phyloP scores from a whole-genome alignment of 2,888 invertebrate genomes.

The Deroplatys truncata region DNA sequence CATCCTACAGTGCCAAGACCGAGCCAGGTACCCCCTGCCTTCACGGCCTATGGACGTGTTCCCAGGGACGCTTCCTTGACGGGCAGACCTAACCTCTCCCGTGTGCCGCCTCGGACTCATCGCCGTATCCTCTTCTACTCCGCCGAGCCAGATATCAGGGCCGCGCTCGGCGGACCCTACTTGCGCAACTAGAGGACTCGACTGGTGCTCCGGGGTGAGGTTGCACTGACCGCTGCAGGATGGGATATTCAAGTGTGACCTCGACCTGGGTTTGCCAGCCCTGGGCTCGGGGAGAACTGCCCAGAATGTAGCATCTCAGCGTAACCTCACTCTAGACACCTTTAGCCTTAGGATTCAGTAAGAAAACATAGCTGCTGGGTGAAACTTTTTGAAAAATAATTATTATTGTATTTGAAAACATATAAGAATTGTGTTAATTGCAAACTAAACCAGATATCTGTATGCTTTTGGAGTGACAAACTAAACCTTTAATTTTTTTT shows the following conservation, averaged over 20 bases:
- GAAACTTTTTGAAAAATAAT: not conserved
- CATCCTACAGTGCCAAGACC: slow-evolving; percentile 83
- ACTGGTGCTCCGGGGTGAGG: slow-evolving; percentile 43
- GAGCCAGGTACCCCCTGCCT: slow-evolving; percentile 77
- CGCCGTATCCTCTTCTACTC: slow-evolving; percentile 56
- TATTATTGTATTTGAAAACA: not conserved
- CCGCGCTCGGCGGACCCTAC: slow-evolving; percentile 36
- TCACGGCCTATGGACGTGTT: slow-evolving; percentile 75
- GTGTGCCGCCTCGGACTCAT: slow-evolving; percentile 52
- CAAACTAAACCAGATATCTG: not conserved
- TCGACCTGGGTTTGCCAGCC: not conserved
- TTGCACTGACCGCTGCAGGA: not conserved
- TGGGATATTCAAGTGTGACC: not conserved
- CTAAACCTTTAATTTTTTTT: not conserved
- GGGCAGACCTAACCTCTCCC: slow-evolving; percentile 46
- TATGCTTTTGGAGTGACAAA: not conserved
- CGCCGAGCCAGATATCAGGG: slow-evolving; percentile 51
- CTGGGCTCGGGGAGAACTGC: not conserved
- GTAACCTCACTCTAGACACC: not conserved
- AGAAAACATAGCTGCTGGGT: not conserved
- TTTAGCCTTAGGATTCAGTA: not conserved
- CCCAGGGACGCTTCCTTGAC: slow-evolving; percentile 38
- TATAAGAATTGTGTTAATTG: slow-evolving; percentile 39
- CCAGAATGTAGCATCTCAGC: not conserved
- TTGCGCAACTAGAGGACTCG: slow-evolving; percentile 39